These are phyloP conservation scores for Drosophila paracracens DNA, from an alignment of 2,888 invertebrate species.

Conservation along the genomic window DNA sequence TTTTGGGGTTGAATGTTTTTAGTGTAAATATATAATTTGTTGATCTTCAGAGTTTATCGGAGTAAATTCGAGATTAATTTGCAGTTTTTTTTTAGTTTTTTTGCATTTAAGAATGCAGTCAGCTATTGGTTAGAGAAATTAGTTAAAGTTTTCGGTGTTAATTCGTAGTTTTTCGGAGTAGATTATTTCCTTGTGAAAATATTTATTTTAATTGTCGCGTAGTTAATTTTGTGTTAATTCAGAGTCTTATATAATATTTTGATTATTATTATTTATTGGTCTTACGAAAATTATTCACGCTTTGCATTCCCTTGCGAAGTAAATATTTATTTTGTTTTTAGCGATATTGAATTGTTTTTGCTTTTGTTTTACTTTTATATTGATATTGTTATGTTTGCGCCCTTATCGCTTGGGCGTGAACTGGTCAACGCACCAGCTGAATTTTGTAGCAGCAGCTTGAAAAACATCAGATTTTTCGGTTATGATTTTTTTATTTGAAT, in stretches of 20 bases:
- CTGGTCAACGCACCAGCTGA: conserved; percentile 24
- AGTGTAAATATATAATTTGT: not conserved
- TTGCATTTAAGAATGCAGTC: not conserved
- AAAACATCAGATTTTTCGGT: conserved; percentile 9
- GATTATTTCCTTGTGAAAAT: not conserved
- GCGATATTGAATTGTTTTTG: conserved; percentile 4
- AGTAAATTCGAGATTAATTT: not conserved
- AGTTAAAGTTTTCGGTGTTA: not conserved
- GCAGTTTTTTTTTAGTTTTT: not conserved
- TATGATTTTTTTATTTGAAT: conserved; percentile 6
- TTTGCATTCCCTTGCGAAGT: not conserved
- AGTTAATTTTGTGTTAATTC: not conserved
- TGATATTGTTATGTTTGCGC: conserved; percentile 6
- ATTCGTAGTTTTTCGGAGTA: not conserved
- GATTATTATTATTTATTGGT: not conserved
- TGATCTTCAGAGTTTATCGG: not conserved
- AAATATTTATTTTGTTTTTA: conserved; percentile 2
- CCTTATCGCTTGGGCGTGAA: conserved; percentile 48
- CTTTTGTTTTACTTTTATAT: conserved; percentile 18
- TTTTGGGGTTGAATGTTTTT: not conserved
- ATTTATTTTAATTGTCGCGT: not conserved
- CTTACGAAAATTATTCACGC: not conserved
- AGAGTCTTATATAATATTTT: not conserved
- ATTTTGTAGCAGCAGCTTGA: conserved; percentile 17
- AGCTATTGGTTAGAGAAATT: not conserved